phyloP scores from a whole-genome alignment of 1,140 invertebrate genomes.

The Drosophila leontia region DNA sequence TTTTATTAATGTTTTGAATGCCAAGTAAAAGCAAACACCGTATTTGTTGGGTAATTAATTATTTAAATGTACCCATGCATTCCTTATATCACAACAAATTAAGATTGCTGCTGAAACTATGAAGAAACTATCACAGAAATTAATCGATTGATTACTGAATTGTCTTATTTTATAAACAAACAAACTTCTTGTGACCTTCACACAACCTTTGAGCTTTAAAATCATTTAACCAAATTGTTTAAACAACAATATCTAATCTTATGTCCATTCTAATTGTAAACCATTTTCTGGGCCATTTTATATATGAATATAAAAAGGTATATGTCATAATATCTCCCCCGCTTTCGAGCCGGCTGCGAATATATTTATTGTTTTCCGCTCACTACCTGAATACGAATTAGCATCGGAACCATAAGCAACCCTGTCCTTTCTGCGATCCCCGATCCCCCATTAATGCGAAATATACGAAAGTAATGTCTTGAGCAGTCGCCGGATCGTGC shows the following conservation, averaged over 20 bases:
- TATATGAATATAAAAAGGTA: neutral
- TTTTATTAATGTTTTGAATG: no score
- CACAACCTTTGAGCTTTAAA: neutral
- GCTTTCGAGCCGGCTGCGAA: constrained; percentile 22
- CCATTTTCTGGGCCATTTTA: constrained; percentile 6
- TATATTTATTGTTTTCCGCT: constrained; percentile 46
- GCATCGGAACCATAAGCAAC: constrained; percentile 29
- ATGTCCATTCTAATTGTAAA: constrained; percentile 8
- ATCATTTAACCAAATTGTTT: neutral
- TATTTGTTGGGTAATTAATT: neutral
- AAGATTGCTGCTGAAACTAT: neutral
- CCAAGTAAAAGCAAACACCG: no score
- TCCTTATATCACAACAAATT: neutral
- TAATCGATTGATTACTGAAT: no score
- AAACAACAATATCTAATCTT: neutral
- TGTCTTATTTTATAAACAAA: no score
- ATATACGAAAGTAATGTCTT: constrained; percentile 51
- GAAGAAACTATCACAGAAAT: neutral
- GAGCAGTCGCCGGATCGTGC: constrained; percentile 59
- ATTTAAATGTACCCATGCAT: accelerated
- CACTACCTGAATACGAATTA: constrained; percentile 52
- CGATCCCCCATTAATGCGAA: constrained; percentile 8
- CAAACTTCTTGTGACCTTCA: neutral
- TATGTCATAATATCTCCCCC: constrained; percentile 22
- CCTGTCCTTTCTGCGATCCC: constrained; percentile 10